Conservation (phyloP, 2,113 vertebrate species). For the Carlito syrichta region DNA sequence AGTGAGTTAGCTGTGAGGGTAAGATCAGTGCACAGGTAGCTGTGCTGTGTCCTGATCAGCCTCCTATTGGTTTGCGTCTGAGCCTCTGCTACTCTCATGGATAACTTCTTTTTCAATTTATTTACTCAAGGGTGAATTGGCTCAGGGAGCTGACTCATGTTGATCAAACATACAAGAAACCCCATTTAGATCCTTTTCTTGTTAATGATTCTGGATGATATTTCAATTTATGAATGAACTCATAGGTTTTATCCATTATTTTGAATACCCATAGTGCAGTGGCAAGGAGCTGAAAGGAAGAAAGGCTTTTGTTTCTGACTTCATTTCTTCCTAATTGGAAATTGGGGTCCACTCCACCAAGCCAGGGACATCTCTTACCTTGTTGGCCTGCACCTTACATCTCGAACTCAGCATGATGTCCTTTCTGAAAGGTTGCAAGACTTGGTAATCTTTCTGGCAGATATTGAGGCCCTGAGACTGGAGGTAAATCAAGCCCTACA, state of each 20-base stretch:
- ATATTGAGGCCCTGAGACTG: not conserved
- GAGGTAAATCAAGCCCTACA: accelerated
- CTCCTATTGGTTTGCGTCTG: not conserved
- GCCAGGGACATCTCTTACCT: too few species aligned
- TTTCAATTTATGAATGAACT: not conserved
- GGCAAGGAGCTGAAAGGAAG: not conserved
- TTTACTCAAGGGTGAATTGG: not conserved
- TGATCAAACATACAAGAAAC: not conserved
- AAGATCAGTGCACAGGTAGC: too few species aligned
- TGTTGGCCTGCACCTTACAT: too few species aligned
- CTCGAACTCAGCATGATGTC: not conserved
- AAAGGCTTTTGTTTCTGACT: not conserved
- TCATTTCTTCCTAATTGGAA: not conserved
- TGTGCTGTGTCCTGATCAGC: not conserved
- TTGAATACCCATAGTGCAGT: not conserved
- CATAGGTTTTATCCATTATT: not conserved
- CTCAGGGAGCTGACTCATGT: not conserved
- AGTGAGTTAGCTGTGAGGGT: too few species aligned
- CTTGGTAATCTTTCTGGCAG: not conserved
- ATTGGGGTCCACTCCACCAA: not conserved
- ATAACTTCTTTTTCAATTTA: not conserved
- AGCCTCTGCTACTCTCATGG: not conserved
- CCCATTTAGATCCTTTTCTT: not conserved
- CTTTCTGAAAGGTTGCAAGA: not conserved
- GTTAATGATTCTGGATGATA: not conserved